Evolutionary conservation across 2,797 vertebrate genomes (phyloP), one percentile per base, ranked within the genome.

Genomic region (Rhynchonycteris naso): DNA sequence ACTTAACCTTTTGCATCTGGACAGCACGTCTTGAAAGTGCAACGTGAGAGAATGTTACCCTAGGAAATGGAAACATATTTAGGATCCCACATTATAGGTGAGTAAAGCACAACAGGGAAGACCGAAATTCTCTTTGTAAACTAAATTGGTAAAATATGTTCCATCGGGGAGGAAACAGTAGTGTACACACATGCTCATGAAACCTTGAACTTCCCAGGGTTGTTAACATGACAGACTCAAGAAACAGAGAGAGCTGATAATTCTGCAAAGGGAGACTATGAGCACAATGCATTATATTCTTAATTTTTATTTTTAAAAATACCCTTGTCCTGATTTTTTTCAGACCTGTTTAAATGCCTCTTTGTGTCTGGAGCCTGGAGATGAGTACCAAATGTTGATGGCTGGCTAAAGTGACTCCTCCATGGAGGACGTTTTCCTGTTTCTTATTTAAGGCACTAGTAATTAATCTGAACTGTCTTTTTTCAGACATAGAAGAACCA

Each of bases 391-490:
- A 94, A 89, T 81, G 90, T 87, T 95, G 22, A 12, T 18, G 24
- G 56, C 43, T 38, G 83, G 47, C 61, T 2, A 0, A 56, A 61
- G 65, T 14, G 86, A 61, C 80, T 81, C 61, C 74, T 92, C 18
- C 3, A 38, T n/a, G 35, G 81, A 71, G 72, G 61, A 79, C 30
- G 28, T 38, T 74, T 92, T 38, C 81, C 89, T 90, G 91, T 76
- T 94, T 93, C 68, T 87, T 82, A 96, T 93, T 97, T 93, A 88
- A 92, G 76, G 95, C 24, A 74, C n/a, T 85, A 76, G 88, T 66
- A 96, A 97, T 97, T 93, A 24, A 33, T 97, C 98, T 93, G 66
- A 97, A 96, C 58, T 95, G 97, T 58, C 89, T 96, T 96, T 38
- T 94, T 93, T 94, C 28, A 52, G 94, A 96, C 65, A 24, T 2